phyloP scores from a whole-genome alignment of 2,888 invertebrate species.

The Sipha maydis region DNA sequence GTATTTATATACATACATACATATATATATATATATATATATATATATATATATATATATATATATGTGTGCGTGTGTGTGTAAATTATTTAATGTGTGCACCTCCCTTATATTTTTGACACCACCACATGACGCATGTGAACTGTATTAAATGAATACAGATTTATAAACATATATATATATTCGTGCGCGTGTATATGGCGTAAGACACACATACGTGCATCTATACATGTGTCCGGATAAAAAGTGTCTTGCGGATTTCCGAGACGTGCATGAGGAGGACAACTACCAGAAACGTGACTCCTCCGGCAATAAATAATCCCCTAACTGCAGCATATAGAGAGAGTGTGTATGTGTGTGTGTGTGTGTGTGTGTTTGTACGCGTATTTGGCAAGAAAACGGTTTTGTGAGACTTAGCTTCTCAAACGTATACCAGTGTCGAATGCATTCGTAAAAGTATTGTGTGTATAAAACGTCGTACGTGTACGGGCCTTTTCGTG shows the following conservation, averaged over 20 bases:
- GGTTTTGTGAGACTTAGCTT: background rate
- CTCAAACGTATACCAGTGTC: background rate
- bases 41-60: background rate
- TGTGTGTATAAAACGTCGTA: too few relatives aligned
- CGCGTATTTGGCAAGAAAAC: slow-evolving; percentile 11
- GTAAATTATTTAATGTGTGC: background rate
- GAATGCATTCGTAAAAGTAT: background rate
- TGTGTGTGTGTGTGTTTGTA: too few relatives aligned
- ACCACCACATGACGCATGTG: background rate
- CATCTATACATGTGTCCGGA: background rate
- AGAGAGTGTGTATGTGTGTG: too few relatives aligned
- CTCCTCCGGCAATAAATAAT: slow-evolving; percentile 19
- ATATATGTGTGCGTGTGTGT: background rate
- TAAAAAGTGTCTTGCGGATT: slow-evolving; percentile 29
- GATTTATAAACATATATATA: background rate
- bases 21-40: too few relatives aligned
- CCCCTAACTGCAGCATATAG: background rate
- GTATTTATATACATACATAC: too few relatives aligned
- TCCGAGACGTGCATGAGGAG: slow-evolving; percentile 11
- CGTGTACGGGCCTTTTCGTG: too few relatives aligned
- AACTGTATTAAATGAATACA: background rate
- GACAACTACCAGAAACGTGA: slow-evolving; percentile 10
- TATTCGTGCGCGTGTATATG: background rate
- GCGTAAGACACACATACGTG: background rate
- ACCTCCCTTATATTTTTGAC: too few relatives aligned